Conservation (phyloP, 2,113 vertebrate genomes). For the Psammodynastes pulverulentus region DNA sequence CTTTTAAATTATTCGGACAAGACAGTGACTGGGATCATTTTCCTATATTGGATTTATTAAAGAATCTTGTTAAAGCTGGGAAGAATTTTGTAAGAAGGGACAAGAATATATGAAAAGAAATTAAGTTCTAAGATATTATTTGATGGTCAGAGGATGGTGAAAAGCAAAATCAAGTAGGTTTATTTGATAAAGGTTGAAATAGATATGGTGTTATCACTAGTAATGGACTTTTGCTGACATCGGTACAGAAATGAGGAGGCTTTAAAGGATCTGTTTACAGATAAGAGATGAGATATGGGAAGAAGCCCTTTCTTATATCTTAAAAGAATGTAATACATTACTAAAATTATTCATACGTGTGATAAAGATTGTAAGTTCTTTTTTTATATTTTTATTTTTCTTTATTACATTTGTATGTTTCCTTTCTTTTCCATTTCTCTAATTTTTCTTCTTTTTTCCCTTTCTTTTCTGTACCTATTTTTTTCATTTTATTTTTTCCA, state of each 20-base stretch:
- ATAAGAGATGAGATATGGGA: not conserved
- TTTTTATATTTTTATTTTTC: not conserved
- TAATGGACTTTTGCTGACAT: not conserved
- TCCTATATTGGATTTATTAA: not conserved
- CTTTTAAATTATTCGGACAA: not conserved
- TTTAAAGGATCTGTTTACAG: not conserved
- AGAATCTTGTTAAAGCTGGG: not conserved
- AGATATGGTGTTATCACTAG: not conserved
- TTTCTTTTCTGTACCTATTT: not conserved
- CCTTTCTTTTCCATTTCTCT: not conserved
- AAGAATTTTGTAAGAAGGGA: not conserved
- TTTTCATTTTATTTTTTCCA: not conserved
- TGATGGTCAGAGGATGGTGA: not conserved
- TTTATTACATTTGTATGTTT: not conserved
- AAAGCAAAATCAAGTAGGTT: not conserved
- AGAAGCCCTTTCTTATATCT: not conserved
- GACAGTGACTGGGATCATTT: not conserved
- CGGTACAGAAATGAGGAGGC: not conserved
- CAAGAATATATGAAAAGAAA: not conserved
- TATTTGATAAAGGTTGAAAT: not conserved
- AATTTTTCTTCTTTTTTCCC: not conserved
- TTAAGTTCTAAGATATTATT: not conserved
- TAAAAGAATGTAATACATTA: not conserved
- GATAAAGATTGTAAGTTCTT: not conserved
- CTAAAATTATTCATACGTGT: not conserved